Evolutionary conservation across 2,113 vertebrate genomes (phyloP), one percentile per base, ranked within the genome.

Genomic region (Paedocypris sp.): DNA sequence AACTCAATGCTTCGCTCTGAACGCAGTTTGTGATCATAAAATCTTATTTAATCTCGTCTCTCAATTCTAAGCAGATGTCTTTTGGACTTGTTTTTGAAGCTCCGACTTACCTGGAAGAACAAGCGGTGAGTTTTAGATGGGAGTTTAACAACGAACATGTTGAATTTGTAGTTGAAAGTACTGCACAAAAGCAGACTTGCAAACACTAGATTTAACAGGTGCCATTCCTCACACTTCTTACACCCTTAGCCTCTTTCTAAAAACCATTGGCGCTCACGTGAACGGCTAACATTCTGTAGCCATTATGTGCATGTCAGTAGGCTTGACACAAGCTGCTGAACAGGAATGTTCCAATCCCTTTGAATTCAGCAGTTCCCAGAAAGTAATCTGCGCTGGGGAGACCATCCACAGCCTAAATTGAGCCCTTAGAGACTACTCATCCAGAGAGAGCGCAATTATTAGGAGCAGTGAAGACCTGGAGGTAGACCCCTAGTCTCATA

Each of bases 401-500:
- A 81, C 79, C 71, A 64, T 77, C 74, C 70, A 66, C 70, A 73
- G 73, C 79, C 73, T 82, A 86, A 86, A 85, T 84, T 83, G 75
- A 85, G 79, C 81, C 83, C 83, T 81, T 72, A 64, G 83, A 82
- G 84, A 84, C 80, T 39, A 62, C 72, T 80, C 78, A 77, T 75
- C 78, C 77, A 75, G 72, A 75, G 39, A 43, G 71, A 76, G 70
- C 71, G 68, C 51, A 75, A 71, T 79, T 82, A 82, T 82, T 80
- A 74, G 75, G 72, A 75, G 67, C 70, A 68, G 63, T 32, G 35
- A 68, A 70, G 76, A 76, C 66, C 29, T 60, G 73, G 50, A 66
- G 62, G 60, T 43, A 63, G 51, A 58, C 66, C 59, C 47, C 47
- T 38, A 67, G 75, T 70, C 76, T 70, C 73, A 73, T 68, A 71